A percentile compares a stretch with the other conserved stretches of the same genome.
phyloP scores from a whole-genome alignment of 2,888 invertebrate genomes.

The Scrobipalpa atriplicella region DNA sequence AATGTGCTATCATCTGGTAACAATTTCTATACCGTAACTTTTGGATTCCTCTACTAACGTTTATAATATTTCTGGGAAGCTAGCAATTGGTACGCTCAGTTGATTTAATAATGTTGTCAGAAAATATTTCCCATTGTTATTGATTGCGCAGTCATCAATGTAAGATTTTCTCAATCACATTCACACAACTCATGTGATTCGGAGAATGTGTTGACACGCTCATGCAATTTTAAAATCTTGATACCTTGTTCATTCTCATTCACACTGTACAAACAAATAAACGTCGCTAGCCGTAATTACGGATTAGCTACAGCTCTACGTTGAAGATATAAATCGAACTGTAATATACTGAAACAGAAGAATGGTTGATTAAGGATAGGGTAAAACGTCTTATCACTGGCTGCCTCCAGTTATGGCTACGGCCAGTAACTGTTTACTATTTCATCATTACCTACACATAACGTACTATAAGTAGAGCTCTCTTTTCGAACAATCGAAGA shows the following conservation, averaged over 20 bases:
- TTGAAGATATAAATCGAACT: neutral
- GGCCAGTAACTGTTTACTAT: too few relatives aligned
- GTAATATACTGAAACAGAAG: neutral
- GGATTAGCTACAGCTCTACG: neutral
- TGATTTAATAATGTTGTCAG: too few relatives aligned
- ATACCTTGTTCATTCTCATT: neutral
- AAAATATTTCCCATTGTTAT: neutral
- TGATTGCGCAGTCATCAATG: neutral
- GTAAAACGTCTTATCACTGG: too few relatives aligned
- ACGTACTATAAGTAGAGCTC: too few relatives aligned
- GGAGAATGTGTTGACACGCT: conserved; percentile 9
- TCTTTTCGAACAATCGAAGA: too few relatives aligned
- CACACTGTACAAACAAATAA: neutral
- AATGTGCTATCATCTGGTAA: too few relatives aligned
- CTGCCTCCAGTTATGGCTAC: too few relatives aligned
- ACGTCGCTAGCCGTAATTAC: neutral
- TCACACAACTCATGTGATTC: neutral
- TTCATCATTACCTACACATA: too few relatives aligned
- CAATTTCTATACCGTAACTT: too few relatives aligned
- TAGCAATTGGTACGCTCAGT: too few relatives aligned
- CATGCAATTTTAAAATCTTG: conserved; percentile 1
- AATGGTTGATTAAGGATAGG: neutral
- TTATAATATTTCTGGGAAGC: too few relatives aligned
- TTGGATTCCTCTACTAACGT: too few relatives aligned
- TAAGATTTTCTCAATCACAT: conserved; percentile 8